Percentiles rank a stretch among this genome's conserved stretches.
Evolutionary conservation across 1,140 invertebrate genomes (phyloP).

Genomic region (Sitodiplosis mosellana): DNA sequence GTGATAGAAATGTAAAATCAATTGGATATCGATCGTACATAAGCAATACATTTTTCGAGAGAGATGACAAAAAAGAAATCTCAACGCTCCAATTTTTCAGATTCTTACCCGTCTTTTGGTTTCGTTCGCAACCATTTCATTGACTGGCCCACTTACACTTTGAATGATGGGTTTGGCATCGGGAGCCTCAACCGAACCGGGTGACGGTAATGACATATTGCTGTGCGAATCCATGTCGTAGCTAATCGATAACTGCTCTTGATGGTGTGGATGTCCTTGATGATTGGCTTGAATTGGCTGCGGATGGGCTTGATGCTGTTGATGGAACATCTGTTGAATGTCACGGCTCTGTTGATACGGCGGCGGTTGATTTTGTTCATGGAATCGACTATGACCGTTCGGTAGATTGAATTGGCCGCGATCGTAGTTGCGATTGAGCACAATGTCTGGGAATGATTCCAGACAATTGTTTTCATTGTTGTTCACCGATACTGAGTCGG

Average conservation of each 20-base stretch:
- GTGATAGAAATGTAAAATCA: too few relatives aligned
- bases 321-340: conserved; percentile 37
- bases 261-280: conserved; percentile 1
- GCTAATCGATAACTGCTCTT: background rate
- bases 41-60: too few relatives aligned
- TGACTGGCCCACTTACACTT: conserved; percentile 19
- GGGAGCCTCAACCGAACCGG: conserved; percentile 21
- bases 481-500: conserved; percentile 38
- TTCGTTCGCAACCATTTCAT: conserved; percentile 12
- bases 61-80: too few relatives aligned
- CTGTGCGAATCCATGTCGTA: conserved; percentile 56
- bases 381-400: conserved; percentile 24
- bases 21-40: too few relatives aligned
- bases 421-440: conserved; percentile 18
- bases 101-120: conserved; percentile 53
- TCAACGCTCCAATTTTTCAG: conserved; percentile 3
- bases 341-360: conserved; percentile 15
- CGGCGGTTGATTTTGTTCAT: conserved; percentile 18
- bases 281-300: conserved; percentile 2
- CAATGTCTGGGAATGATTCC: conserved; percentile 18
- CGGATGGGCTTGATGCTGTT: conserved; percentile 19
- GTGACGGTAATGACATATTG: conserved; percentile 54
- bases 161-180: conserved; percentile 28
- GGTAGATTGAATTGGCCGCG: conserved; percentile 14
- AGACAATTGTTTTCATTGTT: conserved; percentile 39